Evolutionary conservation across 2,113 vertebrate genomes (phyloP).

Genomic region (Dicrurus megarhynchus): DNA sequence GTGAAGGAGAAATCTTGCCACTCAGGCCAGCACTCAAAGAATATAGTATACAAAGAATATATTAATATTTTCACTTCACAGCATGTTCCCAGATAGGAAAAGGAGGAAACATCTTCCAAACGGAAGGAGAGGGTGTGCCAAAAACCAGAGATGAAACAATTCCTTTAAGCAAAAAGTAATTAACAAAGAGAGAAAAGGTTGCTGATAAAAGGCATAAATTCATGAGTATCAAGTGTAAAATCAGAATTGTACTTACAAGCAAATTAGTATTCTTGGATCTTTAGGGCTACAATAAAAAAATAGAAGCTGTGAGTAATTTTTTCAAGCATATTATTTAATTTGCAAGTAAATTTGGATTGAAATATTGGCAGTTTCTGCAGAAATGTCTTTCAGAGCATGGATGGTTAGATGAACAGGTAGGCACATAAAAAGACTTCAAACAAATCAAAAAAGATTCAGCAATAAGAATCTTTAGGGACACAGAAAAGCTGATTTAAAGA

Average conservation of each 20-base stretch:
- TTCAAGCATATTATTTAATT: background rate
- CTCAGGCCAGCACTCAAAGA: background rate
- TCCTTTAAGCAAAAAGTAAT: background rate
- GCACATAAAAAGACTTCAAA: background rate
- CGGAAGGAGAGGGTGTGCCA: background rate
- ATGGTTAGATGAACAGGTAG: background rate
- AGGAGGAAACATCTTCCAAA: background rate
- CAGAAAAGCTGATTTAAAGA: background rate
- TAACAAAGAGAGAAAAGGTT: background rate
- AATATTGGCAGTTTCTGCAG: background rate
- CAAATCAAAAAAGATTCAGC: background rate
- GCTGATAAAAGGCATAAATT: background rate
- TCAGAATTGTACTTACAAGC: background rate
- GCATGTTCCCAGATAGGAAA: accelerated
- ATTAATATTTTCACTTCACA: background rate
- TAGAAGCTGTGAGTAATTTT: background rate
- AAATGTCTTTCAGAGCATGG: background rate
- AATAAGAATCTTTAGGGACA: background rate
- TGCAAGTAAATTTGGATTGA: background rate
- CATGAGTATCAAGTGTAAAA: background rate
- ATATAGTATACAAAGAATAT: background rate
- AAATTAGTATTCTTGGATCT: background rate
- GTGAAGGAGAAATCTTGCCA: background rate
- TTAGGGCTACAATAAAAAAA: background rate
- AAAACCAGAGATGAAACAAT: background rate